Conservation (phyloP, 2,888 invertebrate species). For the Tetheella fluctuosa region DNA sequence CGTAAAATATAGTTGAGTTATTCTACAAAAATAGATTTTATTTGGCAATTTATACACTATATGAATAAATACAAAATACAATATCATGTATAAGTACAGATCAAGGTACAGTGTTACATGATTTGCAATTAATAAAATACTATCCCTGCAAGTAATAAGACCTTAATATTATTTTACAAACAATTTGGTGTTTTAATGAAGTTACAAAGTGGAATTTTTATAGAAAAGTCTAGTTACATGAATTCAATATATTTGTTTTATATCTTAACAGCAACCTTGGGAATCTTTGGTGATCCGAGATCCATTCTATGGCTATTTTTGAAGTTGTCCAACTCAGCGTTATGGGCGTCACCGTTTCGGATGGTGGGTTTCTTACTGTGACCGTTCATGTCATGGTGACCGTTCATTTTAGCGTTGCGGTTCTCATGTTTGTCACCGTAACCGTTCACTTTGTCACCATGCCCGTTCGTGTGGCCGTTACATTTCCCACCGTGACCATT, state of each 20-base stretch:
- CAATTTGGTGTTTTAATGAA: constrained; percentile 59
- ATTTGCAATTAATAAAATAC: constrained; percentile 31
- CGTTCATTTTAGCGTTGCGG: constrained; percentile 44
- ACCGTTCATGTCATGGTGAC: constrained; percentile 32
- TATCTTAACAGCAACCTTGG: constrained; percentile 77
- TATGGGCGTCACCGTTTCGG: constrained; percentile 41
- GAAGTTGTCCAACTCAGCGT: constrained; percentile 46
- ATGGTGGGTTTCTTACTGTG: constrained; percentile 35
- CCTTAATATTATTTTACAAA: constrained; percentile 46
- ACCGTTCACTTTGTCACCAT: constrained; percentile 44
- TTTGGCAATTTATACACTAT: constrained; percentile 70
- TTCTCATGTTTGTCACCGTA: constrained; percentile 42
- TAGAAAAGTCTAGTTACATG: constrained; percentile 59
- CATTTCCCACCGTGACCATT: constrained; percentile 46
- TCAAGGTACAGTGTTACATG: constrained; percentile 17
- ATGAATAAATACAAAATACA: constrained; percentile 40
- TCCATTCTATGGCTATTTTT: constrained; percentile 61
- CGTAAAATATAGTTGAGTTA: constrained; percentile 62
- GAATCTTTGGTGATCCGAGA: constrained; percentile 79
- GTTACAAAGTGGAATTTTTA: constrained; percentile 72
- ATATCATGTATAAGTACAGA: constrained; percentile 27
- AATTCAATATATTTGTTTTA: constrained; percentile 47
- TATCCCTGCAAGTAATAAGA: constrained; percentile 37
- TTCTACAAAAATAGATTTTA: constrained; percentile 81
- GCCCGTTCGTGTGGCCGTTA: constrained; percentile 35